Conservation (phyloP, 2,797 vertebrate genomes). For the Sus cebifrons region DNA sequence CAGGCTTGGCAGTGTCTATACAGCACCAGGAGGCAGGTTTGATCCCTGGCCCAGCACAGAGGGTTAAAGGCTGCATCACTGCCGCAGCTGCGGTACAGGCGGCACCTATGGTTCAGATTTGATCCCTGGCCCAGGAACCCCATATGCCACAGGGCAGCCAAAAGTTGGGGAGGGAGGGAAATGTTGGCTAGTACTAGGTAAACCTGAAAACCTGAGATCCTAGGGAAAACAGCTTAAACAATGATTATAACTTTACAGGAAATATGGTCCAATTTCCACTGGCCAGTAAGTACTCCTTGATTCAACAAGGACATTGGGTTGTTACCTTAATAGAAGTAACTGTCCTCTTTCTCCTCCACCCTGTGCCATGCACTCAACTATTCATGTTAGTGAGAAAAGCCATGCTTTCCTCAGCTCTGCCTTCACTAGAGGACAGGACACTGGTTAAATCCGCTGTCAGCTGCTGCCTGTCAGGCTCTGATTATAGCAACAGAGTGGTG, state of each 20-base stretch:
- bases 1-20: no score
- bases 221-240: constrained; percentile 25
- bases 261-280: not conserved
- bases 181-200: no score
- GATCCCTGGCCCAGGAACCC: no score
- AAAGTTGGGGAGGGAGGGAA: no score
- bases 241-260: not conserved
- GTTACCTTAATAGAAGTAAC: not conserved
- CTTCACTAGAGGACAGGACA: not conserved
- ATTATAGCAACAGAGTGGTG: not conserved
- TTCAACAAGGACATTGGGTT: not conserved
- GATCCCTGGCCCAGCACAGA: no score
- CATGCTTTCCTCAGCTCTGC: not conserved
- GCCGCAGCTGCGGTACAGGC: no score
- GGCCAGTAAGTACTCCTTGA: constrained; percentile 10
- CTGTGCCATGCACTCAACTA: not conserved
- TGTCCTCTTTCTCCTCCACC: not conserved
- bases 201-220: not conserved
- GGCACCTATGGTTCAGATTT: no score
- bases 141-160: no score
- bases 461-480: not conserved
- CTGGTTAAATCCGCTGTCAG: not conserved
- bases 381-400: not conserved
- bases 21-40: no score
- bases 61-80: no score